Conservation (phyloP, 64 coral and sea anemone species). For the Stichodactyla helianthus region DNA sequence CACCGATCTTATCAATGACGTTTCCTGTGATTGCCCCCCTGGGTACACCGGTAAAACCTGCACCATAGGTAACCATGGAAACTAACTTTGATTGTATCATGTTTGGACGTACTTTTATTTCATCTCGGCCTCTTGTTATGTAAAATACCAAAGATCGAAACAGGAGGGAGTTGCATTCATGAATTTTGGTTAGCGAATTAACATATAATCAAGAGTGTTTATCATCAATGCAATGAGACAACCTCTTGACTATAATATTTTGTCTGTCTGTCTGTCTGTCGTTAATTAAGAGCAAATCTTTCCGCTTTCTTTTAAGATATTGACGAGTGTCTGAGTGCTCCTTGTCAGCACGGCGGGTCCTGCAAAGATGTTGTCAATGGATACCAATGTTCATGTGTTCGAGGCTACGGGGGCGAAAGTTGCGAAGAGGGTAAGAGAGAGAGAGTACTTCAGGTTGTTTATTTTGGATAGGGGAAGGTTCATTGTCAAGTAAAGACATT, state of each 20-base stretch:
- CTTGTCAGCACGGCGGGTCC: conserved; percentile 34
- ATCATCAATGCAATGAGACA: too few relatives aligned
- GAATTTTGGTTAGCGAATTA: too few relatives aligned
- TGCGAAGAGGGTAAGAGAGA: conserved; percentile 34
- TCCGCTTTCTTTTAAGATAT: conserved; percentile 6
- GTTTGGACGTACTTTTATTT: background rate
- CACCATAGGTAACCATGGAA: conserved; percentile 11
- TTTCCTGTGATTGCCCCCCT: conserved; percentile 24
- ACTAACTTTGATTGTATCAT: background rate
- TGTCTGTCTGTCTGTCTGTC: background rate
- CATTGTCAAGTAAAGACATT: background rate
- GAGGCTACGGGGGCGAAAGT: conserved; percentile 19
- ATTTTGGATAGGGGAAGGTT: background rate
- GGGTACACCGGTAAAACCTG: conserved; percentile 38
- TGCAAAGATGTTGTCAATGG: conserved; percentile 30
- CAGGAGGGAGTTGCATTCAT: too few relatives aligned
- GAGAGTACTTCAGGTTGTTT: too few relatives aligned
- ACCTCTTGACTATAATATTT: background rate
- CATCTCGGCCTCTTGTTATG: too few relatives aligned
- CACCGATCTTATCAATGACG: conserved; percentile 29
- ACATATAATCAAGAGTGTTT: too few relatives aligned
- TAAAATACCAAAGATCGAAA: too few relatives aligned
- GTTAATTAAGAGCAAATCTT: background rate
- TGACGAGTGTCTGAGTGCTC: conserved; percentile 25
- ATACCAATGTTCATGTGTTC: conserved; percentile 21